Percentiles rank a stretch among this genome's conserved stretches.
phyloP scores from a whole-genome alignment of 2,113 vertebrate genomes.

The Nothocercus julius region DNA sequence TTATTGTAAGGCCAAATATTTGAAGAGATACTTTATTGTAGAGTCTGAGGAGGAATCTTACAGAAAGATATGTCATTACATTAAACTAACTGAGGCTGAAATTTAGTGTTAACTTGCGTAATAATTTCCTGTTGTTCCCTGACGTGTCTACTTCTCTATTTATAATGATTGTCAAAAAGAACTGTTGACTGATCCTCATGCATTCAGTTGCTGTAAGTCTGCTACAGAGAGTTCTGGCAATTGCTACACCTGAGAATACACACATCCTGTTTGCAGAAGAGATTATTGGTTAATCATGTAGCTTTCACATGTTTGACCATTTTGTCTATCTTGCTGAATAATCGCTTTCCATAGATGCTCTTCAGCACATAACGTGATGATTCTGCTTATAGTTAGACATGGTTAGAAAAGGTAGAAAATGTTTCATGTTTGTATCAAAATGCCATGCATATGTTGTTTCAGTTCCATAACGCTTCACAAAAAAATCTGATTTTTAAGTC shows the following conservation, averaged over 20 bases:
- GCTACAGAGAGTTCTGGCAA: neutral
- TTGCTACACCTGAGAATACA: neutral
- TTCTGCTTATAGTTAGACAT: neutral
- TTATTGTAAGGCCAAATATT: neutral
- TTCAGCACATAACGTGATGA: neutral
- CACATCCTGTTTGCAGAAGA: neutral
- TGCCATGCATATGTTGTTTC: neutral
- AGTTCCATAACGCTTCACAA: neutral
- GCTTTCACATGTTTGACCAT: neutral
- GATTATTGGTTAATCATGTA: neutral
- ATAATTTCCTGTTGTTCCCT: slow-evolving; percentile 44
- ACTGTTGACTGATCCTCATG: neutral
- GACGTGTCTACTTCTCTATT: slow-evolving; percentile 31
- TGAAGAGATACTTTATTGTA: neutral
- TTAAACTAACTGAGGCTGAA: neutral
- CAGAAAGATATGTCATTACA: neutral
- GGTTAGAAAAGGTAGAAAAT: neutral
- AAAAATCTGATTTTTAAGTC: neutral
- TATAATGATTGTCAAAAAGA: slow-evolving; percentile 45
- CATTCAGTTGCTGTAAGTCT: neutral
- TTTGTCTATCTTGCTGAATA: neutral
- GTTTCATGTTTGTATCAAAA: neutral
- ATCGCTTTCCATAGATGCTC: neutral
- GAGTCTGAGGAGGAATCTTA: neutral
- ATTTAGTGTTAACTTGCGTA: neutral